Conservation (phyloP, 2,888 invertebrate species). For the Caenorhabditis afra region DNA sequence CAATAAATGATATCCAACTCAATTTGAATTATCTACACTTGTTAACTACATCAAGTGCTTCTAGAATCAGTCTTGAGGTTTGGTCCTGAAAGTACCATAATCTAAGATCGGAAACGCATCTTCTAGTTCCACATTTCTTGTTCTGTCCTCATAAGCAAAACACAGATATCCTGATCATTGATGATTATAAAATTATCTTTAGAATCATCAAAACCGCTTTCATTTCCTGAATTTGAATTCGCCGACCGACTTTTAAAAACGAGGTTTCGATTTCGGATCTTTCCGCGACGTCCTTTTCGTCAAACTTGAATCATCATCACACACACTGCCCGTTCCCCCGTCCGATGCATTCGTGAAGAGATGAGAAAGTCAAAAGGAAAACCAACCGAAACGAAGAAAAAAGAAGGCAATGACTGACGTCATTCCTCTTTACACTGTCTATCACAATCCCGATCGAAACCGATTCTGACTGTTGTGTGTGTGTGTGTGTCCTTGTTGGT, state of each 20-base stretch:
- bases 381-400: constrained; percentile 2
- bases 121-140: no score
- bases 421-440: constrained; percentile 52
- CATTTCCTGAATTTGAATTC: neutral
- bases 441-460: constrained; percentile 23
- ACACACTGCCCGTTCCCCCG: neutral
- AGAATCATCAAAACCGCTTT: neutral
- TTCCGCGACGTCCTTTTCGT: neutral
- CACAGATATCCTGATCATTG: neutral
- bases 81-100: no score
- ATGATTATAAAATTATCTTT: neutral
- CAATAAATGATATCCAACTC: neutral
- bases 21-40: neutral
- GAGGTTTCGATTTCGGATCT: neutral
- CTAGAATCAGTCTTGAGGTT: no score
- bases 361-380: constrained; percentile 15
- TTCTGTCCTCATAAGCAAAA: neutral
- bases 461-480: constrained; percentile 9
- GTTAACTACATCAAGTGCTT: no score
- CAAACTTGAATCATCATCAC: constrained; percentile 11
- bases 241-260: no score
- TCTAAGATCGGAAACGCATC: no score
- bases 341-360: constrained; percentile 15
- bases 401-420: constrained; percentile 13
- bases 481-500: constrained; percentile 35